Evolutionary conservation across 2,797 vertebrate genomes (phyloP).

Genomic region (Spheniscus humboldti): DNA sequence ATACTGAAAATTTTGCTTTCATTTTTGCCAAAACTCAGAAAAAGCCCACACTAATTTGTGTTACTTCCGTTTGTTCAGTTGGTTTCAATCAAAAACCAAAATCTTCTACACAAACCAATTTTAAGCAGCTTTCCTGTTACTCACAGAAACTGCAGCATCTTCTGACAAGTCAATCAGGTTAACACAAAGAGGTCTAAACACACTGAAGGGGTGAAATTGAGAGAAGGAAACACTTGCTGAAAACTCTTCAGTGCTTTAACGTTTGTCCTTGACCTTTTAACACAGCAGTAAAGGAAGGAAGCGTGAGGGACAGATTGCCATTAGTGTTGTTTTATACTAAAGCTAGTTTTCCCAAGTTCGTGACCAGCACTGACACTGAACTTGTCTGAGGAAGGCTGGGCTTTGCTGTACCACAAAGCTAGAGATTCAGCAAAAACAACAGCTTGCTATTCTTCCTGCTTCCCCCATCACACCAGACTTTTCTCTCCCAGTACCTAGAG

Average conservation of each 20-base stretch:
- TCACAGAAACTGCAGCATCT: not conserved
- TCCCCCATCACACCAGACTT: not conserved
- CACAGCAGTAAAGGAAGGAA: conserved; percentile 10
- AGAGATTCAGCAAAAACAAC: not conserved
- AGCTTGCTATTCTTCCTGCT: not conserved
- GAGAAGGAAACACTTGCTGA: conserved; percentile 3
- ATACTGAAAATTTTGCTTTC: not conserved
- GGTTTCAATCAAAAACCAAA: not conserved
- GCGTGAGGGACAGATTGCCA: not conserved
- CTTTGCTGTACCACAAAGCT: not conserved
- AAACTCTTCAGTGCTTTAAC: not conserved
- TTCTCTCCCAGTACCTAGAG: not conserved
- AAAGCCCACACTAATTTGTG: not conserved
- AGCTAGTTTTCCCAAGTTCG: not conserved
- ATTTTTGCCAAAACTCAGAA: not conserved
- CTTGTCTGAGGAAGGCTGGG: not conserved
- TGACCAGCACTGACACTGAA: not conserved
- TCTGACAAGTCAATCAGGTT: not conserved
- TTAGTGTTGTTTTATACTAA: not conserved
- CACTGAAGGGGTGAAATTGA: not conserved
- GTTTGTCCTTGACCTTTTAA: not conserved
- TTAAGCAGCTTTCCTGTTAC: not conserved
- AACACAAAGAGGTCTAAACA: not conserved
- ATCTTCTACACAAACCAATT: not conserved
- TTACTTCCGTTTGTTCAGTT: not conserved